Evolutionary conservation across 2,797 vertebrate genomes (phyloP).

Genomic region (Agapornis canus): DNA sequence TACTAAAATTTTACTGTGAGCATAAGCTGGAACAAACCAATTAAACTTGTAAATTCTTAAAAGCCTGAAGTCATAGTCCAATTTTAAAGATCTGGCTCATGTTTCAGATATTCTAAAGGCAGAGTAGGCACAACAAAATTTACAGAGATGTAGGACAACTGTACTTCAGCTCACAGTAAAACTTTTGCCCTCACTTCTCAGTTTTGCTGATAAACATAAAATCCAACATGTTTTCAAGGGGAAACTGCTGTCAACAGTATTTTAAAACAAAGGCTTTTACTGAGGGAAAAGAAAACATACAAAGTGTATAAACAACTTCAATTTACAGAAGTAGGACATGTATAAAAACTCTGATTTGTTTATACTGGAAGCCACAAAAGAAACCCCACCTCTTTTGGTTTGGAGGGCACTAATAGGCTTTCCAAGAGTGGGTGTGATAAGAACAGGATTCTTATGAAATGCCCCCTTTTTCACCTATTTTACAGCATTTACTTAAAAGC

Average conservation of each 20-base stretch:
- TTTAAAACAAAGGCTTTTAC: constrained; percentile 47
- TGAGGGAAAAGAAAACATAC: constrained; percentile 15
- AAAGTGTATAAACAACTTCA: constrained; percentile 1
- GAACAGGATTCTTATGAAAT: constrained; percentile 17
- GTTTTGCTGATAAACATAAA: constrained; percentile 13
- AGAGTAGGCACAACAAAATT: not conserved
- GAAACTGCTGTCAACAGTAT: constrained; percentile 22
- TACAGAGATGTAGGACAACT: not conserved
- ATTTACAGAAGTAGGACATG: constrained; percentile 18
- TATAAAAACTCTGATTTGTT: constrained; percentile 34
- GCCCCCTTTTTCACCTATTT: not conserved
- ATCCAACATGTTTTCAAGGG: not conserved
- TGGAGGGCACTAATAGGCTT: constrained; percentile 25
- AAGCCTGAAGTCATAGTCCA: constrained; percentile 9
- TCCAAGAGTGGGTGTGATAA: constrained; percentile 27
- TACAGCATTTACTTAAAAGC: constrained; percentile 27
- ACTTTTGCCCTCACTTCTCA: not conserved
- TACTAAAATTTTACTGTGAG: constrained; percentile 13
- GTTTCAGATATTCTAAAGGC: constrained; percentile 37
- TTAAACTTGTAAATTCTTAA: constrained; percentile 30
- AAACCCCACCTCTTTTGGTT: not conserved
- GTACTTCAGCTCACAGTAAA: constrained; percentile 14
- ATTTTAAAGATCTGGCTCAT: constrained; percentile 25
- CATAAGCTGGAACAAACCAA: constrained; percentile 11
- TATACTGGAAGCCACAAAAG: constrained; percentile 23